Base-by-base conservation (phyloP, 2,113 vertebrate species). In the Macrotis lagotis region DNA sequence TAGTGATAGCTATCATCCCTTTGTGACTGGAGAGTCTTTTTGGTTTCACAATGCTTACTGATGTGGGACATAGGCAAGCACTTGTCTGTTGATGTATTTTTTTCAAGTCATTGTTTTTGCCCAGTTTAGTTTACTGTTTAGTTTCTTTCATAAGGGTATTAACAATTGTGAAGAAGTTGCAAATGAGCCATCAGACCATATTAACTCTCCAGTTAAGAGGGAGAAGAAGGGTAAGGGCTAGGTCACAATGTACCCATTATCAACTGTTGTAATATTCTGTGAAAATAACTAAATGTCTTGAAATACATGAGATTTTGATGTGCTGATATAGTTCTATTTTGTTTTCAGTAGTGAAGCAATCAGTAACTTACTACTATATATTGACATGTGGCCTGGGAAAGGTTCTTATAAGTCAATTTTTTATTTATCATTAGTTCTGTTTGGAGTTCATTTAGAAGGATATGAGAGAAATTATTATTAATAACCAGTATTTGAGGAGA, bases 121-220 rank as follows among this genome's bases (percentile, higher is more conserved):
- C 2, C 16, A 49, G 28, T 26, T 24, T 55, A 50, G 50, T 50
- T 50, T 50, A 74, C 44, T 44, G 16, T n/a, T 74, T 74, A 74
- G 16, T 14, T 74, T n/a, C 5, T 74, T 74, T 7, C 44, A 22
- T 74, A 25, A 0, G 25, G 66, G 24, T 50, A 90, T 6, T 48
- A 31, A 25, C 25, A 10, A 3, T 51, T 50, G 0, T 25, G 3
- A 11, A 11, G 9, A 8, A 48, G 52, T 7, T 4, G 16, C 9
- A 37, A 10, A 2, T 91, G 1, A 25, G 22, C 37, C 10, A 3
- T 50, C 0, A 0, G 28, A 51, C 19, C 3, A 47, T 6, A 59
- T 59, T 59, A 31, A 37, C 28, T 59, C 2, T 59, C 37, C 10
- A 37, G 55, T 12, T 14, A 66, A 37, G 55, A 8, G 25, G 25